These are phyloP conservation scores for Phenganax marumi DNA, from an alignment of 92 coral and sea anemone species.

Conservation along the genomic window DNA sequence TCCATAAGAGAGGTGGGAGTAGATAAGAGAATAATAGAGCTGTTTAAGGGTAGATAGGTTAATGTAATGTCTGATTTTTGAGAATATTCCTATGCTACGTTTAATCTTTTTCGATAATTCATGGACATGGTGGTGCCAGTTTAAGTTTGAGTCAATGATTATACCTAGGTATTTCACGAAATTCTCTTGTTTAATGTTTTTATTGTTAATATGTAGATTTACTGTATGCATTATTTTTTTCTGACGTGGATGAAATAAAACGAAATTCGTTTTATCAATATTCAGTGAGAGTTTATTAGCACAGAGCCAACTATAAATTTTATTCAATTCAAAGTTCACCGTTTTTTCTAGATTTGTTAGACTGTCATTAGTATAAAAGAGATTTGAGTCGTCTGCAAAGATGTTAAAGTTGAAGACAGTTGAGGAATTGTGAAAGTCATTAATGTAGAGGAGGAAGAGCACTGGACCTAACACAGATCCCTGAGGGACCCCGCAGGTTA, in stretches of 20 bases:
- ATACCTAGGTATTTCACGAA: background rate
- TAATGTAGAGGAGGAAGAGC: background rate
- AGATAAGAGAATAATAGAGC: no score
- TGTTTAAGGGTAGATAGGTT: no score
- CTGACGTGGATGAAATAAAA: conserved; percentile 20
- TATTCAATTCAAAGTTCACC: background rate
- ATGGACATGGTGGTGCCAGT: background rate
- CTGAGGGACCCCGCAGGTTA: conserved; percentile 1
- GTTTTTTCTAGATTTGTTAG: conserved; percentile 8
- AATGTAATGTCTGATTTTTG: no score
- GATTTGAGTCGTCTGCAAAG: background rate
- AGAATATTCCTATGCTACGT: background rate
- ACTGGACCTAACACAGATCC: background rate
- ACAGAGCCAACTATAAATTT: background rate
- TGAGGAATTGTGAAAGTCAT: background rate
- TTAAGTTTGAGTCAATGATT: background rate
- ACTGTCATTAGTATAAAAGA: background rate
- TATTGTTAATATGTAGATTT: background rate
- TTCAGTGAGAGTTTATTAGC: conserved; percentile 20
- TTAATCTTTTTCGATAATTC: background rate
- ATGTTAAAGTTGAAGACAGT: background rate
- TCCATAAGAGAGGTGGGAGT: no score
- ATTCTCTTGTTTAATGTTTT: background rate
- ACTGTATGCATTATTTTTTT: conserved; percentile 11
- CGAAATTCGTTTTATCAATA: conserved; percentile 9